Evolutionary conservation across 2,113 vertebrate genomes (phyloP), one percentile per base, ranked within the genome.

Genomic region (Prinia subflava): DNA sequence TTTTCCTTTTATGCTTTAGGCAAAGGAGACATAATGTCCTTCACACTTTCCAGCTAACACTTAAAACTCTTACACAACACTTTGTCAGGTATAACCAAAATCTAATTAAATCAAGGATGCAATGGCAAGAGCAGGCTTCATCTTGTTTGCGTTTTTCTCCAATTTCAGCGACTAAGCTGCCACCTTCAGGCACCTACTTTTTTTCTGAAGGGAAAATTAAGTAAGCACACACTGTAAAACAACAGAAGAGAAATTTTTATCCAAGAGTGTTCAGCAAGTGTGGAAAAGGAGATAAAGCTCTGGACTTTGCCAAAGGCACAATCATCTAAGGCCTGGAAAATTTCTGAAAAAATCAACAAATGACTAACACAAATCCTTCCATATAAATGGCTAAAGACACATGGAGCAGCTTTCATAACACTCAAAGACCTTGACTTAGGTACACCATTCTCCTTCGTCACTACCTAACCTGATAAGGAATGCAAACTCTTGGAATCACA

Each of bases 61-160:
- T 50, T 44, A 25, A 63, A 83, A 71, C 47, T 79, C 63, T 35
- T 53, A 83, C 30, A 39, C 35, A 87, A 74, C 42, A 69, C 19
- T 24, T 16, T 41, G 39, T 41, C 46, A 70, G 11, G 55, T 75
- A 74, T 42, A 84, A 87, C 35, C 27, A 75, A 80, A 44, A 87
- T 81, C 79, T 89, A 96, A 92, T 89, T 89, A 95, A 92, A 94
- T 91, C 67, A 92, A 92, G 49, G 44, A 65, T 62, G 63, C 31
- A 83, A 87, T 25, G 22, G 44, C 68, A 92, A 85, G 53, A 92
- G 37, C 37, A 47, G 44, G 70, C 60, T 94, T 91, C 33, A 63
- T 57, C 84, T 77, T 69, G 42, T 35, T 65, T 46, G 6, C 2
- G 1, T 52, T 87, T 17, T 71, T 89, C 41, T 62, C 56, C 50